Percentiles rank a stretch among this genome's conserved stretches.
Evolutionary conservation across 2,888 invertebrate genomes (phyloP).

Genomic region (Zele albiditarsus): DNA sequence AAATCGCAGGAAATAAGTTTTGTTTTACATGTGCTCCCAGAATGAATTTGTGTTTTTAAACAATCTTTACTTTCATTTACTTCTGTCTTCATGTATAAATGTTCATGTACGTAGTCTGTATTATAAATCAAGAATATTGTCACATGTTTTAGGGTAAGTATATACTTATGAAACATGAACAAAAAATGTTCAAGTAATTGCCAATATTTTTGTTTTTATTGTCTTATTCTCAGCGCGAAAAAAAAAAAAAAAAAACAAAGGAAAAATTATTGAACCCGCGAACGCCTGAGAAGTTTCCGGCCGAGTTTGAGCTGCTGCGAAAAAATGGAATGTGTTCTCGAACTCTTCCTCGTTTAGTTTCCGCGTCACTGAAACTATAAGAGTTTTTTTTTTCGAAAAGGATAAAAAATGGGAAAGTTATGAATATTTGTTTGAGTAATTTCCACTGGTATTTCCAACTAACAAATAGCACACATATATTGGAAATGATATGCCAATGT

Average conservation of each 20-base stretch:
- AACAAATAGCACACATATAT: too few relatives aligned
- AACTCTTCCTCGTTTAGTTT: constrained; percentile 25
- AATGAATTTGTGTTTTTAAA: too few relatives aligned
- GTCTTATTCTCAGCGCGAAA: background rate
- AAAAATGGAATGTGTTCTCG: constrained; percentile 35
- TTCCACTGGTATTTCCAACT: too few relatives aligned
- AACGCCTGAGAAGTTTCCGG: constrained; percentile 31
- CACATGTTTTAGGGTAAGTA: background rate
- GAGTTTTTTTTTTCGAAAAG: background rate
- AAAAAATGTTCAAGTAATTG: background rate
- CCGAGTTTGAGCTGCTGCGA: constrained; percentile 22
- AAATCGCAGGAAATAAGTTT: too few relatives aligned
- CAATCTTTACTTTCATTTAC: too few relatives aligned
- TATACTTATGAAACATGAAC: background rate
- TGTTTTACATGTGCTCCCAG: too few relatives aligned
- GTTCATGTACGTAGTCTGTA: too few relatives aligned
- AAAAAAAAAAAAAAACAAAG: background rate
- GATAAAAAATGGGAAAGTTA: too few relatives aligned
- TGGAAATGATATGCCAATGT: too few relatives aligned
- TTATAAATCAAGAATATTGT: too few relatives aligned
- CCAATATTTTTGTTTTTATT: too few relatives aligned
- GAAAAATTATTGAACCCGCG: constrained; percentile 29
- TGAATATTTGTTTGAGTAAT: background rate
- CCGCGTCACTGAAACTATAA: constrained; percentile 6
- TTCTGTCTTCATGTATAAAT: too few relatives aligned